phyloP scores from a whole-genome alignment of 2,888 invertebrate genomes.

The Epistrophe grossulariae region DNA sequence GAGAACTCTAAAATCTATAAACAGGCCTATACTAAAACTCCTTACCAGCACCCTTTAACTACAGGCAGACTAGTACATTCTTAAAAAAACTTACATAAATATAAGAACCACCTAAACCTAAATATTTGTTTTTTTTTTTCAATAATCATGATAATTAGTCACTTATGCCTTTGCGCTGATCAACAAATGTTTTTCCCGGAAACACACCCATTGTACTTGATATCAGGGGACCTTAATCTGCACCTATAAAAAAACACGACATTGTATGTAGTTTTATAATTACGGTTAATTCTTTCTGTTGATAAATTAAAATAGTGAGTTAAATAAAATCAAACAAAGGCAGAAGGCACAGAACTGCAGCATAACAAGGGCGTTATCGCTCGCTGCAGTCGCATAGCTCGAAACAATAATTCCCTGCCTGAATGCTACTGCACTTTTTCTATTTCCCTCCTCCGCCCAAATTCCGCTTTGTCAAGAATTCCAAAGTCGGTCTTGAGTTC shows the following conservation, averaged over 20 bases:
- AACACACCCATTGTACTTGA: conserved; percentile 56
- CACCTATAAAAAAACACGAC: conserved; percentile 55
- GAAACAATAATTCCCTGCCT: conserved; percentile 8
- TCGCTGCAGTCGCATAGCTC: conserved; percentile 35
- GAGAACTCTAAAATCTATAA: too few species aligned
- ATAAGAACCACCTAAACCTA: too few species aligned
- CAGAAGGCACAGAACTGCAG: conserved; percentile 14
- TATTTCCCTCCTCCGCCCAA: background rate
- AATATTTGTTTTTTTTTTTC: too few species aligned
- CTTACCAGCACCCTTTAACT: too few species aligned
- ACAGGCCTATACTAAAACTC: too few species aligned
- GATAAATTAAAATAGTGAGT: conserved; percentile 13
- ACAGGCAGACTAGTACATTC: too few species aligned
- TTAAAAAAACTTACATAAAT: too few species aligned
- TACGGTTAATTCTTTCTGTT: conserved; percentile 19
- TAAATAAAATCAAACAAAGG: conserved; percentile 35
- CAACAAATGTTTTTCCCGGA: conserved; percentile 55
- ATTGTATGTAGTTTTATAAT: background rate
- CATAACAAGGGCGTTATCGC: conserved; percentile 59
- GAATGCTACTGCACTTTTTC: conserved; percentile 52
- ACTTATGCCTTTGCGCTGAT: background rate
- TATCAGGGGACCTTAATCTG: conserved; percentile 58
- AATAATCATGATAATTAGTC: conserved; percentile 3
- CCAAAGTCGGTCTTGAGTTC: conserved; percentile 65
- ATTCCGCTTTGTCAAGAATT: conserved; percentile 44